phyloP scores from a whole-genome alignment of 2,113 vertebrate species.

The Alligator mississippiensis region DNA sequence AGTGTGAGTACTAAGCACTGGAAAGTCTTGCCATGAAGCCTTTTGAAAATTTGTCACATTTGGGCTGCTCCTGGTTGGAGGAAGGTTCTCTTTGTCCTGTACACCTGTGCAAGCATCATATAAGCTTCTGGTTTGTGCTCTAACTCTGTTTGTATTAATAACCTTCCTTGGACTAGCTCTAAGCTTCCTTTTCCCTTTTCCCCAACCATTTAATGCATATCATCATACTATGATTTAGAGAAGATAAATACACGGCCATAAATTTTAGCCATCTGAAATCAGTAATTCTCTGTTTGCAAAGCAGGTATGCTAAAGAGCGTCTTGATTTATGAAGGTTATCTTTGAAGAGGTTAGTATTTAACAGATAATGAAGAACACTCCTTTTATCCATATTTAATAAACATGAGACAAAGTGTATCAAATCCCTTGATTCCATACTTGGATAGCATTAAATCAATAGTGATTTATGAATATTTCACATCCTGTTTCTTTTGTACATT shows the following conservation, averaged over 20 bases:
- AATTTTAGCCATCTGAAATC: accelerated
- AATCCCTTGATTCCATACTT: background rate
- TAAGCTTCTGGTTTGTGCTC: background rate
- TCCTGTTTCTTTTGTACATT: background rate
- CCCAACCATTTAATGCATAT: background rate
- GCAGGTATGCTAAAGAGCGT: background rate
- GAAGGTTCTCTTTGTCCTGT: background rate
- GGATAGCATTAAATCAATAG: background rate
- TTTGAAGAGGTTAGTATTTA: background rate
- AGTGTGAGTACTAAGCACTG: background rate
- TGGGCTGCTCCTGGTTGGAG: background rate
- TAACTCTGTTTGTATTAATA: background rate
- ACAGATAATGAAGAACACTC: background rate
- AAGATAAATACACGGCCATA: background rate
- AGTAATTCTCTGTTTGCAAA: background rate
- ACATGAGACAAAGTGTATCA: background rate
- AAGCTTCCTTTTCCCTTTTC: background rate
- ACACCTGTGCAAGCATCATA: background rate
- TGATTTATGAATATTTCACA: background rate
- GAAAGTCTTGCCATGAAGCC: background rate
- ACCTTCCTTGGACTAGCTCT: accelerated
- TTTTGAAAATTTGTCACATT: background rate
- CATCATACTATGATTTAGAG: background rate
- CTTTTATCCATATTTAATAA: slow-evolving; percentile 13
- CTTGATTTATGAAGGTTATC: background rate